Conservation (phyloP, 2,797 vertebrate genomes). For the Anisognathus igniventris region DNA sequence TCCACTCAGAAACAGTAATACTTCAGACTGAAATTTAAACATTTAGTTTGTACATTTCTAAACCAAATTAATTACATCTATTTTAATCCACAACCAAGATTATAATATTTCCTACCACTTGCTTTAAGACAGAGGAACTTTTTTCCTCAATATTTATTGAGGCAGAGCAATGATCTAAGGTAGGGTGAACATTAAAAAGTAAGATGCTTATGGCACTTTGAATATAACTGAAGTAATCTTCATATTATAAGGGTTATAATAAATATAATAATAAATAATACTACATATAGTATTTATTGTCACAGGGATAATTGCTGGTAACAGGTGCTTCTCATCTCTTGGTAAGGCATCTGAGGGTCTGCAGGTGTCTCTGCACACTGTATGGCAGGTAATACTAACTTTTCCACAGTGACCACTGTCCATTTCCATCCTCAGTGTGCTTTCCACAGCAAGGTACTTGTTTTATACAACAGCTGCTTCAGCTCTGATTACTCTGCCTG, state of each 20-base stretch:
- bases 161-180: background rate
- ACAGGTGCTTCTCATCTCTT: background rate
- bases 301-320: background rate
- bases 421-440: background rate
- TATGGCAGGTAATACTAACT: background rate
- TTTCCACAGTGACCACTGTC: background rate
- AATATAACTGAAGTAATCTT: background rate
- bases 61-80: background rate
- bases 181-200: background rate
- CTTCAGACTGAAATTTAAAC: background rate
- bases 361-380: background rate
- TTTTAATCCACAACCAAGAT: background rate
- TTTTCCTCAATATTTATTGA: background rate
- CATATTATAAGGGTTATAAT: background rate
- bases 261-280: background rate
- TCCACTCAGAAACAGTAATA: background rate
- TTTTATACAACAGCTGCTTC: background rate
- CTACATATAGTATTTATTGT: background rate
- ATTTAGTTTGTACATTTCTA: background rate
- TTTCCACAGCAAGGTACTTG: background rate
- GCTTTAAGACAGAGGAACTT: background rate
- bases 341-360: background rate
- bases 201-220: background rate
- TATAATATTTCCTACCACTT: background rate
- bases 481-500: background rate